Evolutionary conservation across 2,113 vertebrate species (phyloP), one percentile per base, ranked within the genome.

Genomic region (Thinocorus orbignyianus): DNA sequence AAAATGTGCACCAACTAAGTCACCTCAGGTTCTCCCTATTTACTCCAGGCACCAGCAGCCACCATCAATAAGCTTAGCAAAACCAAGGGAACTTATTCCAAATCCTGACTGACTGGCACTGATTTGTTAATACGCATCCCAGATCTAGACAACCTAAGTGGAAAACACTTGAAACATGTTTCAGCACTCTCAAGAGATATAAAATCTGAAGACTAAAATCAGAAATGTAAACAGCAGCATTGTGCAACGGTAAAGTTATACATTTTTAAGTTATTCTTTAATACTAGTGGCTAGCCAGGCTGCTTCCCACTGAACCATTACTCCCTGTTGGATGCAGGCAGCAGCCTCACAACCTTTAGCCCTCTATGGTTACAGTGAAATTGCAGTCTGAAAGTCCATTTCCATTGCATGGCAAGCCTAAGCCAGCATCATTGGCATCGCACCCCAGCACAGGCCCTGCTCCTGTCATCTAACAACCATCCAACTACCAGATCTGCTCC

Each of bases 311-410:
- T 26, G 41, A 28, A 33, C 17, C 13, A 18, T 39, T 20, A 5
- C 8, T 6, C 4, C 12, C 1, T 1, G 23, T 0, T 12, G 28
- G 31, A 35, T 2, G 31, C 48, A 46, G 55, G 14, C 41, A 81
- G n/a, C 33, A 35, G 22, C 13, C 54, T 66, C 65, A 17, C 19
- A 17, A 9, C 33, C 13, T 12, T 48, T 17, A 60, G 39, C 39
- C 11, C 17, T 52, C 49, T 24, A 11, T 5, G 6, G 6, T 44
- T 31, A 17, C 52, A 26, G n/a, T 12, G 16, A 68, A 61, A 26
- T 2, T 17, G 18, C 4, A 35, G 30, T n/a, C 37, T 52, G 57
- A 10, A 28, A 57, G 54, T 41, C 13, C 16, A 17, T 39, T 37
- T 42, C 17, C 20, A 25, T 4, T 7, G 16, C 39, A 12, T 4